phyloP scores from a whole-genome alignment of 2,888 invertebrate species.

The Synanthedon tipuliformis region DNA sequence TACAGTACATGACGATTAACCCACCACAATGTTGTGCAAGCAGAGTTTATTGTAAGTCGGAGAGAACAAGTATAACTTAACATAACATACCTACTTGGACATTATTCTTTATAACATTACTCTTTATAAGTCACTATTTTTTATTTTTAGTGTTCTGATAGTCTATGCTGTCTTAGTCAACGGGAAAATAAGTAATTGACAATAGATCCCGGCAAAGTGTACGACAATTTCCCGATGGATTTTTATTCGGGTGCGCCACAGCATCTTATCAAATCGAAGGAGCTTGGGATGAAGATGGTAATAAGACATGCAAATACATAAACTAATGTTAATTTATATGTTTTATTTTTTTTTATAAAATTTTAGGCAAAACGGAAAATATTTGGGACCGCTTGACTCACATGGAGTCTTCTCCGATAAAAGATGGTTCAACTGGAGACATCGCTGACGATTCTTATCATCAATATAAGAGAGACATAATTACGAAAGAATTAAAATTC shows the following conservation, averaged over 20 bases:
- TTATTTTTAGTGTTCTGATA: neutral
- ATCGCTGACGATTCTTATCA: slow-evolving; percentile 64
- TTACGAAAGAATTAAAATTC: slow-evolving; percentile 14
- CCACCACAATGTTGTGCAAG: too few species aligned
- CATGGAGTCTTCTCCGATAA: slow-evolving; percentile 46
- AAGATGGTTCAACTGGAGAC: slow-evolving; percentile 58
- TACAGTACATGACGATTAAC: too few species aligned
- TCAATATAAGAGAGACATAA: slow-evolving; percentile 54
- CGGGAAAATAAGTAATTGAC: neutral
- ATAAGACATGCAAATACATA: too few species aligned
- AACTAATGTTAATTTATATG: too few species aligned
- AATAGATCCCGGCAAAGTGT: neutral
- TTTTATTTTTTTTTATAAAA: neutral
- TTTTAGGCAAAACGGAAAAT: slow-evolving; percentile 46
- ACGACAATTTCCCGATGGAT: slow-evolving; percentile 23
- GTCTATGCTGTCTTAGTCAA: neutral
- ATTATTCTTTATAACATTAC: too few species aligned
- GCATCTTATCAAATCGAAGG: slow-evolving; percentile 66
- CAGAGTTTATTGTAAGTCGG: too few species aligned
- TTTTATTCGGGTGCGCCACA: slow-evolving; percentile 32
- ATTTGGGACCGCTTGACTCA: slow-evolving; percentile 70
- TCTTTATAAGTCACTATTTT: too few species aligned
- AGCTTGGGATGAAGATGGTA: slow-evolving; percentile 60
- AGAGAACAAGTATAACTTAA: too few species aligned
- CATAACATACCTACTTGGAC: too few species aligned